Evolutionary conservation across 2,797 vertebrate species (phyloP), one percentile per base, ranked within the genome.

Genomic region (Poeciliopsis gracilis): DNA sequence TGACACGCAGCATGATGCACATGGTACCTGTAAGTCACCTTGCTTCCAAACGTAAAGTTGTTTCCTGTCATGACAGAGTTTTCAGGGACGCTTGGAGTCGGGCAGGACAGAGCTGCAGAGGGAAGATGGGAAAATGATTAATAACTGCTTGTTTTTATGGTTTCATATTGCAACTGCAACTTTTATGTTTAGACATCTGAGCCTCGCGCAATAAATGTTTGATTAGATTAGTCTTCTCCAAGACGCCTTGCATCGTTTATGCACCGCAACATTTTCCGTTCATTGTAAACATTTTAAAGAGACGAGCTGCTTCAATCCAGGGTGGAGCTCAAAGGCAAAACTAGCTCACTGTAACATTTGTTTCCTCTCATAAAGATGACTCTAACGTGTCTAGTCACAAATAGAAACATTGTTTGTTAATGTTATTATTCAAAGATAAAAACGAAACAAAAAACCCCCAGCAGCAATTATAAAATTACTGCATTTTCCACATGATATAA

Each of bases 21-120:
- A 87, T 89, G 90, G 92, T 97, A 99, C 98, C 97, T 98, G 95
- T 97, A 99, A 81, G 91, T 95, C 93, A 98, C 97, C 95, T 97
- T 98, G 95, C 90, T 97, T 91, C 93, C 96, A 88, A 96, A 99
- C 70, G 97, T 98, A 95, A 98, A 98, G 90, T 96, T 96, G 86
- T 90, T 95, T 73, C 97, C 98, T 4, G 91, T 94, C 94, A 97
- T 91, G 84, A 90, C 72, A 77, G 97, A 94, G 84, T 99, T 96
- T 83, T 97, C 95, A 80, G 97, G 97, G 86, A 96, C 77, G 77
- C 86, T 77, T 72, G 97, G 97, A 66, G 11, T 66, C 13, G 94
- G 94, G 91, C 98, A 99, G 93, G 96, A 97, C 82, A 98, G 81
- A 72, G 97, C 98, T 99, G 84, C 0, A 77, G 77, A 0, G 41